These are phyloP conservation scores for Tapirus indicus DNA, from an alignment of 2,797 vertebrate species.

Conservation along the genomic window DNA sequence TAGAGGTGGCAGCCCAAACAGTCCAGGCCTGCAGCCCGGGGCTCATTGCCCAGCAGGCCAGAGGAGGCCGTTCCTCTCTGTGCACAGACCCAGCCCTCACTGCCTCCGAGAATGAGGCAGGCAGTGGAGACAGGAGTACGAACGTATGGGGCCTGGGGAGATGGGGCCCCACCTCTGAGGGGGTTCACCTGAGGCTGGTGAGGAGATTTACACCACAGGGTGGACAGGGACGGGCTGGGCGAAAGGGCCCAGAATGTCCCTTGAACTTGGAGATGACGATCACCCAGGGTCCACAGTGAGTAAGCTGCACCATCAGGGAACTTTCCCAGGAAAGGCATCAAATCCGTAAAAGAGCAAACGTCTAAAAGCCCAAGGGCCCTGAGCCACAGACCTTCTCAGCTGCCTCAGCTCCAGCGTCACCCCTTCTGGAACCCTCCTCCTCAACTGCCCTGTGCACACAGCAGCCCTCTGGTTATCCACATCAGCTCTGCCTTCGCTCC, in stretches of 20 bases:
- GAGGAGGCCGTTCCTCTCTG: neutral
- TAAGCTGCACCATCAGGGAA: neutral
- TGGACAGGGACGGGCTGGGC: fast-evolving
- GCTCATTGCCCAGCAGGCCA: neutral
- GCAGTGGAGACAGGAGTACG: neutral
- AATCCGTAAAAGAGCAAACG: neutral
- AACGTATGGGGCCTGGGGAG: neutral
- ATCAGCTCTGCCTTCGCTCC: too few species aligned
- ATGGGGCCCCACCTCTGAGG: neutral
- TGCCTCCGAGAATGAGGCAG: neutral
- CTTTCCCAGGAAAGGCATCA: neutral
- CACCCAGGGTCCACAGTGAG: neutral
- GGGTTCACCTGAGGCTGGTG: neutral
- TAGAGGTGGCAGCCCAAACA: neutral
- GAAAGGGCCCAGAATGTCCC: neutral
- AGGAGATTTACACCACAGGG: neutral
- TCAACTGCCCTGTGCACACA: neutral
- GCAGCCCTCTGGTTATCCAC: neutral
- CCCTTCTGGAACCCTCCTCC: neutral
- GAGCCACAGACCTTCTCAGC: neutral
- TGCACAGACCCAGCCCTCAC: neutral
- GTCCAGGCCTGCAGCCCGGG: neutral
- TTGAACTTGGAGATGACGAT: neutral
- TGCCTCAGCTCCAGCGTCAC: neutral
- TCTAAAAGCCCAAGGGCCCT: neutral